Percentiles rank a stretch among this genome's conserved stretches.
phyloP scores from a whole-genome alignment of 2,888 invertebrate species.

The Drosophila neotestacea region DNA sequence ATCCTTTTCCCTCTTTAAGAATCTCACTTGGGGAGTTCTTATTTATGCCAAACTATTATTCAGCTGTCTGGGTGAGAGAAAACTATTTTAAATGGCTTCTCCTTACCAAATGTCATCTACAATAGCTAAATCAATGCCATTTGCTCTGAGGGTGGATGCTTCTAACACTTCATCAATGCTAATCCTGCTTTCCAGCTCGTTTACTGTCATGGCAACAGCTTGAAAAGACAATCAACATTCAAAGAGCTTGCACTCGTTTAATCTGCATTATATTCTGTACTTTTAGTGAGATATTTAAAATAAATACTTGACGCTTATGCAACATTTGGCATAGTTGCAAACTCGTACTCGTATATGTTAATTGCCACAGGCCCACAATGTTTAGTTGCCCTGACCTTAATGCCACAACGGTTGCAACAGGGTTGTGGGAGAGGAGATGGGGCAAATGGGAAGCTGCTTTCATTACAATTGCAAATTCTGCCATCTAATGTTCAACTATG shows the following conservation, averaged over 20 bases:
- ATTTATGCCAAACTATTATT: background rate
- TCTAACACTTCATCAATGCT: background rate
- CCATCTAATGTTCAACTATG: conserved; percentile 69
- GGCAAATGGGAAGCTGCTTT: conserved; percentile 22
- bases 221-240: conserved; percentile 26
- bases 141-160: background rate
- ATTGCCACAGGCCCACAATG: conserved; percentile 46
- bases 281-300: conserved; percentile 37
- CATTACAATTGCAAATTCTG: conserved; percentile 79
- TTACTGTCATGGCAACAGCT: conserved; percentile 21
- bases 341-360: conserved; percentile 47
- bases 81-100: background rate
- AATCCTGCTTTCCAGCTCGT: conserved; percentile 1
- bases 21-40: too few species aligned
- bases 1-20: too few species aligned
- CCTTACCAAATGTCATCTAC: background rate
- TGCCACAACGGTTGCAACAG: conserved; percentile 17
- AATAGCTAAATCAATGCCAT: background rate
- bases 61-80: background rate
- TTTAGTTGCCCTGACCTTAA: conserved; percentile 48
- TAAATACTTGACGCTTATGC: conserved; percentile 40
- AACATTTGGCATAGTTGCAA: conserved; percentile 25
- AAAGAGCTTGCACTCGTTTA: conserved; percentile 35
- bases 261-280: conserved; percentile 33
- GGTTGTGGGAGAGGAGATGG: background rate